A percentile compares a stretch with the other conserved stretches of the same genome.
phyloP scores from a whole-genome alignment of 2,113 vertebrate genomes.

The Anoplopoma fimbria region DNA sequence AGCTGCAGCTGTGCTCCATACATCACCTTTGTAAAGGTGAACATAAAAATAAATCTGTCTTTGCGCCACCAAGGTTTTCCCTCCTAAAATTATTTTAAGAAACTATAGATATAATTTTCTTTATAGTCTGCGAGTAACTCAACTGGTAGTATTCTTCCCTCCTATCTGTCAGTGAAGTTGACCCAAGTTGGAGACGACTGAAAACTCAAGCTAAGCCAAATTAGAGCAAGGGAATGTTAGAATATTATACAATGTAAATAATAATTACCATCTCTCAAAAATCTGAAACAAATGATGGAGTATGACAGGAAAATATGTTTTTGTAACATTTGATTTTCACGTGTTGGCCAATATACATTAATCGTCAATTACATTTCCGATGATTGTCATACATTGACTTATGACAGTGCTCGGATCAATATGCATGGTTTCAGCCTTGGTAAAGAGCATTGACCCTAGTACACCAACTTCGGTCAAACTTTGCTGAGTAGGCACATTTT shows the following conservation, averaged over 20 bases:
- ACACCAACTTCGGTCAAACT: slow-evolving; percentile 33
- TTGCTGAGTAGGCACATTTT: slow-evolving; percentile 65
- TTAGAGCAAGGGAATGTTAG: not conserved
- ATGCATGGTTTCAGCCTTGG: slow-evolving; percentile 9
- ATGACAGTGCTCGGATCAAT: not conserved
- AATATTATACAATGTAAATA: not conserved
- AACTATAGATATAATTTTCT: slow-evolving; percentile 14
- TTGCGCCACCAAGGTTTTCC: not conserved
- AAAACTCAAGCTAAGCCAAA: slow-evolving; percentile 19
- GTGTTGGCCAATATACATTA: not conserved
- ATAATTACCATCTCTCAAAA: not conserved
- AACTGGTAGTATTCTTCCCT: not conserved
- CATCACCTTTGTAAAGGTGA: slow-evolving; percentile 1
- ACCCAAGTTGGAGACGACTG: not conserved
- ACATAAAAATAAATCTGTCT: not conserved
- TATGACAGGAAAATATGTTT: not conserved
- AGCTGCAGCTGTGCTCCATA: slow-evolving; percentile 7
- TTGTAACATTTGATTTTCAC: not conserved
- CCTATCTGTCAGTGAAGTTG: slow-evolving; percentile 4
- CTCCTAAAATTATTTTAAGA: slow-evolving; percentile 14
- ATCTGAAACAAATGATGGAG: not conserved
- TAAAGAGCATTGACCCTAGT: slow-evolving; percentile 15
- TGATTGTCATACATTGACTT: not conserved
- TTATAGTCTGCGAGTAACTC: slow-evolving; percentile 9
- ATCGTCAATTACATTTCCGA: slow-evolving; percentile 1